Evolutionary conservation across 2,113 vertebrate species (phyloP).

Genomic region (Gymnarchus niloticus): DNA sequence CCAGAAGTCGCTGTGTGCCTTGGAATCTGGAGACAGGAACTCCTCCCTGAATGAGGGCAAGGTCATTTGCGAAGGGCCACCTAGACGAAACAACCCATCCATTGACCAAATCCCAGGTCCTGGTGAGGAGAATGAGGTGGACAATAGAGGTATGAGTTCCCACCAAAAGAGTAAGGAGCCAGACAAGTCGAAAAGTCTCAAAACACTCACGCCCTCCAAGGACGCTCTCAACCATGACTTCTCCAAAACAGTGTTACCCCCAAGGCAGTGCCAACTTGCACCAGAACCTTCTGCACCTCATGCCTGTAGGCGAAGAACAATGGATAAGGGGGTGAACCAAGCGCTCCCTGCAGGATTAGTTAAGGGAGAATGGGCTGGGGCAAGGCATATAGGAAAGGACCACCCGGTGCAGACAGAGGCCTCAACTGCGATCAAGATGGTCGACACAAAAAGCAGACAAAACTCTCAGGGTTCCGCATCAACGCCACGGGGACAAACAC

Average conservation of each 20-base stretch:
- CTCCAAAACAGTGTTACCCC: slow-evolving; percentile 32
- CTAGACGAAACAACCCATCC: background rate
- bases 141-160: no score
- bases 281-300: slow-evolving; percentile 11
- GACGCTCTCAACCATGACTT: slow-evolving; percentile 22
- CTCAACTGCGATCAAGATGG: slow-evolving; percentile 39
- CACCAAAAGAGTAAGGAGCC: slow-evolving; percentile 60
- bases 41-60: slow-evolving; percentile 2
- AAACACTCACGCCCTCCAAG: no score
- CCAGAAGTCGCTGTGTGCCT: slow-evolving; percentile 37
- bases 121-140: slow-evolving; percentile 58
- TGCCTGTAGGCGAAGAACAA: slow-evolving; percentile 40
- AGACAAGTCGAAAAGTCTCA: no score
- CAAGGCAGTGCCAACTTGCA: background rate
- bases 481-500: slow-evolving; percentile 58
- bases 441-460: slow-evolving; percentile 48
- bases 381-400: slow-evolving; percentile 43
- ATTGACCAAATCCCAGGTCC: slow-evolving; percentile 35
- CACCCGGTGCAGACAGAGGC: background rate
- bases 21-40: slow-evolving; percentile 2
- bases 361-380: slow-evolving; percentile 28
- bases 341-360: slow-evolving; percentile 25
- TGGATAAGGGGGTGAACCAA: slow-evolving; percentile 40
- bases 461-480: slow-evolving; percentile 39
- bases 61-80: slow-evolving; percentile 9